Evolutionary conservation across 2,888 invertebrate species (phyloP).

Genomic region (Drosophila recens): DNA sequence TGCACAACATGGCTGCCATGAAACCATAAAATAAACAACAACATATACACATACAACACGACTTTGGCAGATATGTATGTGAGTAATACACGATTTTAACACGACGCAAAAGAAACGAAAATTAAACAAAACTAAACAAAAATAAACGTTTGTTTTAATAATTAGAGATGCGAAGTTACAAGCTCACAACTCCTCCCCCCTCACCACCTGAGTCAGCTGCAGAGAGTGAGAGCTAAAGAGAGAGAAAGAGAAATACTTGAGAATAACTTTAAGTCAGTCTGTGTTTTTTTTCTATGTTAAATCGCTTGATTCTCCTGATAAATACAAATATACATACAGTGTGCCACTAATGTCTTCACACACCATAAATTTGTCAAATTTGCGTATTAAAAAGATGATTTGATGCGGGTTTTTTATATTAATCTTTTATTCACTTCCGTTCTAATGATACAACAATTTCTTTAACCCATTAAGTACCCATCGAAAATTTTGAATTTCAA

Average conservation of each 20-base stretch:
- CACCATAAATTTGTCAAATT: too few species aligned
- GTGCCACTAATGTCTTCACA: too few species aligned
- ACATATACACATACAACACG: slow-evolving; percentile 33
- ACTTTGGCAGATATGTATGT: slow-evolving; percentile 28
- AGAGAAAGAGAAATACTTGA: neutral
- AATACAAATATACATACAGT: too few species aligned
- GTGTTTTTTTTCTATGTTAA: neutral
- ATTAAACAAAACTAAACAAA: slow-evolving; percentile 3
- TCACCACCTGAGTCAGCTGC: neutral
- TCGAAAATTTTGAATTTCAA: too few species aligned
- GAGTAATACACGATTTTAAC: slow-evolving; percentile 51
- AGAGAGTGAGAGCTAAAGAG: neutral
- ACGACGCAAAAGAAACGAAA: slow-evolving; percentile 18
- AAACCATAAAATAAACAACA: slow-evolving; percentile 52
- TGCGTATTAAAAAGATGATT: too few species aligned
- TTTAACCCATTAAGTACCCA: too few species aligned
- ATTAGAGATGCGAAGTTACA: slow-evolving; percentile 33
- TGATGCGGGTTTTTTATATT: too few species aligned
- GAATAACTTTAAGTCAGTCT: neutral
- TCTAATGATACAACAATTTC: too few species aligned
- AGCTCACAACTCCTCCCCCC: slow-evolving; percentile 8
- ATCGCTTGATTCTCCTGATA: neutral
- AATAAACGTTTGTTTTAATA: slow-evolving; percentile 37
- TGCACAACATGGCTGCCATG: slow-evolving; percentile 57
- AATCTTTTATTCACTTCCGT: too few species aligned